Evolutionary conservation across 2,888 invertebrate species (phyloP).

Genomic region (Nudaria mundana): DNA sequence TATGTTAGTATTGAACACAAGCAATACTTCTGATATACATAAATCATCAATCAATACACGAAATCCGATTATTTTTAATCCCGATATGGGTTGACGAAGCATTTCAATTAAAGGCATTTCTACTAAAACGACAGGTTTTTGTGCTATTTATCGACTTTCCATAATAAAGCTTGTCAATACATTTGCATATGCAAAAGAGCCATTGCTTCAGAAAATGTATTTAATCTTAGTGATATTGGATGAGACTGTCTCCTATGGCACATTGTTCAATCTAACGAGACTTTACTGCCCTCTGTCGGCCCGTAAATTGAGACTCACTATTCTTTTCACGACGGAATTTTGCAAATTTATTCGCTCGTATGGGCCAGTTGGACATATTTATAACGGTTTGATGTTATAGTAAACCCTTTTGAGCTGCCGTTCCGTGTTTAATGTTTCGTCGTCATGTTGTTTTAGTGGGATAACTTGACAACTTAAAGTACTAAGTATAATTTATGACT

Average conservation of each 20-base stretch:
- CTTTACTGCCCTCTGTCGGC: slow-evolving; percentile 67
- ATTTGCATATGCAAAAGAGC: slow-evolving; percentile 14
- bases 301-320: slow-evolving; percentile 74
- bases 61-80: no score
- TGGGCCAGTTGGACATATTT: slow-evolving; percentile 30
- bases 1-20: no score
- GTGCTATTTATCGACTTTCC: no score
- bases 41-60: no score
- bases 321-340: slow-evolving; percentile 72
- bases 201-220: slow-evolving; percentile 25
- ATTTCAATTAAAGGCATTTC: no score
- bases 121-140: no score
- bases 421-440: slow-evolving; percentile 25
- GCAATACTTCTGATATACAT: no score
- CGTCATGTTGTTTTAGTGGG: slow-evolving; percentile 10
- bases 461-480: background rate
- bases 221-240: slow-evolving; percentile 41
- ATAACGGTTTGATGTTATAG: slow-evolving; percentile 32
- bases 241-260: slow-evolving; percentile 60
- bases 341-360: slow-evolving; percentile 66
- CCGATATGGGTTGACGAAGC: no score
- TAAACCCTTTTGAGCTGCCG: slow-evolving; percentile 21
- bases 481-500: background rate
- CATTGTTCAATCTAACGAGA: slow-evolving; percentile 75
- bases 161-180: no score